A percentile compares a stretch with the other conserved stretches of the same genome.
These are phyloP conservation scores for Acronicta aceris DNA, from an alignment of 2,888 invertebrate species.

Conservation along the genomic window DNA sequence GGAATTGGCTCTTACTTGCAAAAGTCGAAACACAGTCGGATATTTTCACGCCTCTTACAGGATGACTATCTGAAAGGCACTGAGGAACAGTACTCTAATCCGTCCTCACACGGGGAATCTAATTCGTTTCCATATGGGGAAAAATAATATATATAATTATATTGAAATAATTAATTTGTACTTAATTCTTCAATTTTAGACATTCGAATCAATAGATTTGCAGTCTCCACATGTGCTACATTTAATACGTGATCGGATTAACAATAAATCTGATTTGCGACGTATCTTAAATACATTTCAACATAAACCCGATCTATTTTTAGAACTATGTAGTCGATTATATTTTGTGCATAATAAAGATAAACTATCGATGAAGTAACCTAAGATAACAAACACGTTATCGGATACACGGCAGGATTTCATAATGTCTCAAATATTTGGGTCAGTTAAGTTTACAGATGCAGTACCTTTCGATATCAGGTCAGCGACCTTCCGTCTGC, in stretches of 20 bases:
- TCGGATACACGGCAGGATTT: slow-evolving; percentile 43
- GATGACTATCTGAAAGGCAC: no score
- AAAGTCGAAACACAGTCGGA: no score
- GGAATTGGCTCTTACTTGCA: no score
- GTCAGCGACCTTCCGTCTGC: slow-evolving; percentile 68
- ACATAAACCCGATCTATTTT: slow-evolving; percentile 19
- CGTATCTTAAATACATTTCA: slow-evolving; percentile 18
- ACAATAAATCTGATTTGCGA: slow-evolving; percentile 34
- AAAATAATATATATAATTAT: no score
- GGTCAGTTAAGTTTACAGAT: slow-evolving; percentile 52
- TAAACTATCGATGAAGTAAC: slow-evolving; percentile 21
- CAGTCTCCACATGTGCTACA: slow-evolving; percentile 7
- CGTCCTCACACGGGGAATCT: no score
- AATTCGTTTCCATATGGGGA: no score
- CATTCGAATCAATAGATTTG: no score
- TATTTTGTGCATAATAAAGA: slow-evolving; percentile 24
- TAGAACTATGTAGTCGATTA: slow-evolving; percentile 19
- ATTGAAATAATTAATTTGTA: no score
- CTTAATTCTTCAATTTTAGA: no score
- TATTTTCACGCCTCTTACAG: no score
- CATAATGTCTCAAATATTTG: slow-evolving; percentile 37
- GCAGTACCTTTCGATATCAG: slow-evolving; percentile 52
- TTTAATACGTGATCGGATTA: not conserved
- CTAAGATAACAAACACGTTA: slow-evolving; percentile 34
- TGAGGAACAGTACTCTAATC: no score